Percentiles rank a stretch among this genome's conserved stretches.
These are phyloP conservation scores for Serripes groenlandicus DNA, from an alignment of 2,888 invertebrate genomes.

Conservation along the genomic window DNA sequence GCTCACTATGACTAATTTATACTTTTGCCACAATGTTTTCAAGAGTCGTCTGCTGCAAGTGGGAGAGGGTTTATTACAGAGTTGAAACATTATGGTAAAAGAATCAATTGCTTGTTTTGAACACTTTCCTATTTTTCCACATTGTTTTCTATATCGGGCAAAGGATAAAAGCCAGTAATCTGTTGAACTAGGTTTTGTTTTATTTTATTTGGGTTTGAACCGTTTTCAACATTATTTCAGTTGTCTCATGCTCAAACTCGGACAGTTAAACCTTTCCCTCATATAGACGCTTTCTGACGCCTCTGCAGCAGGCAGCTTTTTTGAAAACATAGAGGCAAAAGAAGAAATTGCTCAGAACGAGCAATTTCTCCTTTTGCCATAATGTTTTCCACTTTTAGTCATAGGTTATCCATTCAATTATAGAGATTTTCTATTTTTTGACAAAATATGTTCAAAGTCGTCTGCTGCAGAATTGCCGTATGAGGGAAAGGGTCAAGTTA, in stretches of 20 bases:
- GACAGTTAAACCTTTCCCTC: neutral
- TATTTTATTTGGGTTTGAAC: too few species aligned
- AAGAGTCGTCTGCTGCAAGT: neutral
- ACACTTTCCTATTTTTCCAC: neutral
- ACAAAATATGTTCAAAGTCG: too few species aligned
- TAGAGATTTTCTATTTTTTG: too few species aligned
- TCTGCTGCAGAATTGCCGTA: too few species aligned
- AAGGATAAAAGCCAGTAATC: neutral
- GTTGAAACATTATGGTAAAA: neutral
- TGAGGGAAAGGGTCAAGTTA: too few species aligned
- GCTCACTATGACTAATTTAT: neutral
- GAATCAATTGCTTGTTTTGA: neutral
- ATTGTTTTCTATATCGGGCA: neutral
- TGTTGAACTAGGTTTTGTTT: neutral
- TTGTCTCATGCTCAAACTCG: neutral
- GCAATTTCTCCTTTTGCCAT: neutral
- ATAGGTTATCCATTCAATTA: too few species aligned
- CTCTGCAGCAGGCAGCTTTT: neutral
- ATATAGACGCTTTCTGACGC: neutral
- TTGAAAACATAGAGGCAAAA: neutral
- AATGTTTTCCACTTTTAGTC: neutral
- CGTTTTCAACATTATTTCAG: neutral
- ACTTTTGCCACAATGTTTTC: neutral
- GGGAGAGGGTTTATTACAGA: neutral
- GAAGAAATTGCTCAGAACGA: neutral